Base-by-base conservation (phyloP, 2,797 vertebrate genomes). In the Melanotaenia maccullochi region DNA sequence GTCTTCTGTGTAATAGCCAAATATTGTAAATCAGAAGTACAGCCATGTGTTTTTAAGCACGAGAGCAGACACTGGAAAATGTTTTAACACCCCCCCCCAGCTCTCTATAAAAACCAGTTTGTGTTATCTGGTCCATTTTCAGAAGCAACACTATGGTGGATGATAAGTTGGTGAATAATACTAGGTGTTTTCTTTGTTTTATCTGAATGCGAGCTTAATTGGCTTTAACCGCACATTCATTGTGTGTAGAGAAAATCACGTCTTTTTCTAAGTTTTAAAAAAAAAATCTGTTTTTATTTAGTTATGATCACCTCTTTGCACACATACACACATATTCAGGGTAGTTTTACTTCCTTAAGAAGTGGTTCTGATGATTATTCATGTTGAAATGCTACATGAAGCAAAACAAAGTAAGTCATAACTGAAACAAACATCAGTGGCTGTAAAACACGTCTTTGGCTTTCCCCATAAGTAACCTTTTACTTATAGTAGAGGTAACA, bases 11-110 rank as follows among this genome's bases (percentile, higher is more conserved):
- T 79, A 66, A 75, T 12, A n/a, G 44, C 28, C 56, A 71, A 67
- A 82, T 68, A 72, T 61, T 71, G 44, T 52, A 65, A 77, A 79
- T 88, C 49, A 18, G 73, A 35, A 57, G 11, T 30, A 68, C 1
- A 18, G n/a, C 2, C 20, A 38, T 54, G n/a, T 49, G 12, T 56
- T 71, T 63, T 40, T 5, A 42, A 7, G 18, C 24, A 49, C 14
- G 54, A 18, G 49, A 3, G 62, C 18, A 51, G 55, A 44, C 0
- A 5, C 1, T 9, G 5, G 12, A 36, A 56, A 62, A 14, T 16
- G 0, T 44, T 59, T 28, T 4, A 28, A 42, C 12, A 25, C 25
- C 25, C 25, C 25, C 25, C 25, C 25, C 25, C 25, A 25, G 25
- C 25, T 25, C 25, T 25, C 25, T 25, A 8, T 51, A 51, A 51